A percentile compares a stretch with the other conserved stretches of the same genome.
These are phyloP conservation scores for Gymnorhina tibicen DNA, from an alignment of 2,113 vertebrate species.

Conservation along the genomic window DNA sequence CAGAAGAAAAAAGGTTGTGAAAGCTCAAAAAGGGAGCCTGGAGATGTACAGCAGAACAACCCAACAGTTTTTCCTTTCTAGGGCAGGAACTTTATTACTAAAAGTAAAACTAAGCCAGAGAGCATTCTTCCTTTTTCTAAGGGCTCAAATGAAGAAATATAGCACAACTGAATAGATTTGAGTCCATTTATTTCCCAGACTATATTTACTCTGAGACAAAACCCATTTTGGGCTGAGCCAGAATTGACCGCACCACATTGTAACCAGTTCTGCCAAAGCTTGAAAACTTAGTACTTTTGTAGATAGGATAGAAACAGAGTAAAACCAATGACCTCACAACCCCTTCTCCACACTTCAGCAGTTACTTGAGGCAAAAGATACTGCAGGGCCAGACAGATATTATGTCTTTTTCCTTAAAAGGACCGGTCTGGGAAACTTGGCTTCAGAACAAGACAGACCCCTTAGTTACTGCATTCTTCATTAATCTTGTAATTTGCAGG, in stretches of 20 bases:
- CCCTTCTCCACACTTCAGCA: not conserved
- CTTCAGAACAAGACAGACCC: constrained; percentile 25
- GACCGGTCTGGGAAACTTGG: not conserved
- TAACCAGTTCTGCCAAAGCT: not conserved
- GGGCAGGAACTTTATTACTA: not conserved
- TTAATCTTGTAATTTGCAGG: not conserved
- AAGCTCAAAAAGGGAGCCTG: not conserved
- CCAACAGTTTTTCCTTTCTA: not conserved
- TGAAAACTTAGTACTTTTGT: not conserved
- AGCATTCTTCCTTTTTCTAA: not conserved
- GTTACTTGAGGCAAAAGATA: not conserved
- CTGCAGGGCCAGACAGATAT: not conserved
- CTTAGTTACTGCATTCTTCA: not conserved
- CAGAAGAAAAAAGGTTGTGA: accelerated
- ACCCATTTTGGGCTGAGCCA: not conserved
- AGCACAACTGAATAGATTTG: not conserved
- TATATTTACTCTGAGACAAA: not conserved
- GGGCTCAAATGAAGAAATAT: not conserved
- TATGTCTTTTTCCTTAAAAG: constrained; percentile 12
- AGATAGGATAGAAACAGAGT: not conserved
- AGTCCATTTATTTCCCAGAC: not conserved
- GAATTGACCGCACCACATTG: not conserved
- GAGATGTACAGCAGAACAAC: not conserved
- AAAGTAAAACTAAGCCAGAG: not conserved
- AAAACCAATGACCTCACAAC: not conserved